phyloP scores from a whole-genome alignment of 1,140 invertebrate species.

The Mesaphorura yosii region DNA sequence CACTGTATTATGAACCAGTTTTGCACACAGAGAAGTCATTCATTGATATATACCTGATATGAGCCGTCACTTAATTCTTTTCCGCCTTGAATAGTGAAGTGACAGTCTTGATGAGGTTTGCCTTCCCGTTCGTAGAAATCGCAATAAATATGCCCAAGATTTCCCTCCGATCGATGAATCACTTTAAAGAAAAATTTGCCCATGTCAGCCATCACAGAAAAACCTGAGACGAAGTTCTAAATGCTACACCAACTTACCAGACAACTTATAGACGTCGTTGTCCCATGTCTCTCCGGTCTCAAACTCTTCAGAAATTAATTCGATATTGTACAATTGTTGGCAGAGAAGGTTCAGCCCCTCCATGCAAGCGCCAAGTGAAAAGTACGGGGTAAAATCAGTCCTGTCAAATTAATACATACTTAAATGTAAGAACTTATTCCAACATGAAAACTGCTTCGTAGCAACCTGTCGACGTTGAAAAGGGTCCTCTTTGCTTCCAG shows the following conservation, averaged over 20 bases:
- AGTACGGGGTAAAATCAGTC: conserved; percentile 69
- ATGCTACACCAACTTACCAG: conserved; percentile 44
- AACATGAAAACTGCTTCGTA: too few relatives aligned
- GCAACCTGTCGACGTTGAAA: conserved; percentile 46
- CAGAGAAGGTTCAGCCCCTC: conserved; percentile 83
- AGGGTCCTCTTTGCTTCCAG: conserved; percentile 56
- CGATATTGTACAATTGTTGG: conserved; percentile 65
- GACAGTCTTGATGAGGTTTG: conserved; percentile 95
- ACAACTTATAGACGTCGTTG: conserved; percentile 75
- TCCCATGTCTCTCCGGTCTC: conserved; percentile 71
- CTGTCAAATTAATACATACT: conserved; percentile 30
- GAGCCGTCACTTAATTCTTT: conserved; percentile 62
- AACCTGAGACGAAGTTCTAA: too few relatives aligned
- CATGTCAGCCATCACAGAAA: neutral
- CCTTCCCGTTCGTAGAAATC: conserved; percentile 82
- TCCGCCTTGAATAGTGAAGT: conserved; percentile 94
- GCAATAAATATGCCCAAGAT: conserved; percentile 91
- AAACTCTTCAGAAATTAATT: conserved; percentile 55
- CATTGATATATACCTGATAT: conserved; percentile 52
- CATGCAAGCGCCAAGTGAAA: conserved; percentile 90
- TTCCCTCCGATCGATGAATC: conserved; percentile 58
- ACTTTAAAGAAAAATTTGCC: conserved; percentile 37
- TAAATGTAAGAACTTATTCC: too few relatives aligned
- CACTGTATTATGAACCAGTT: neutral
- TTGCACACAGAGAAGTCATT: neutral